A percentile compares a stretch with the other conserved stretches of the same genome.
Evolutionary conservation across 2,888 invertebrate genomes (phyloP).

Genomic region (Cryptocephalus primarius): DNA sequence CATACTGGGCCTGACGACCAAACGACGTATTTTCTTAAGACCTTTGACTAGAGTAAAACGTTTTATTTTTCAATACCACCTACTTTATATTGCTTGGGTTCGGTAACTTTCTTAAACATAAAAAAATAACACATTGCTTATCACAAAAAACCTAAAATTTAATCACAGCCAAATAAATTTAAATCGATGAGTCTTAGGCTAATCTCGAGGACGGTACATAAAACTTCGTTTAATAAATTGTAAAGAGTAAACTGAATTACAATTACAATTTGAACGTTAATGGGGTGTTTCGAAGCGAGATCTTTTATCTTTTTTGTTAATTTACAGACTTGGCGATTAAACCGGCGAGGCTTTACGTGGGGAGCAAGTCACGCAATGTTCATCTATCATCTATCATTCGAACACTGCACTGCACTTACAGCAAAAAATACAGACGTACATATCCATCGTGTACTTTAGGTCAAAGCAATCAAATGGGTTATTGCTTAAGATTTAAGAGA

Average conservation of each 20-base stretch:
- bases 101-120: slow-evolving; percentile 19
- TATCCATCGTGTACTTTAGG: too few relatives aligned
- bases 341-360: too few relatives aligned
- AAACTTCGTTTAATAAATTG: slow-evolving; percentile 1
- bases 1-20: slow-evolving; percentile 2
- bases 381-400: too few relatives aligned
- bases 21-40: neutral
- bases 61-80: slow-evolving; percentile 27
- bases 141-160: slow-evolving; percentile 26
- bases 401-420: too few relatives aligned
- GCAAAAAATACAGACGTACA: too few relatives aligned
- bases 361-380: too few relatives aligned
- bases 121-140: slow-evolving; percentile 16
- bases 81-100: slow-evolving; percentile 27
- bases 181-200: slow-evolving; percentile 21
- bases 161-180: slow-evolving; percentile 27
- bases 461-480: too few relatives aligned
- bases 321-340: too few relatives aligned
- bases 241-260: neutral
- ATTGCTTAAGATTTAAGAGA: too few relatives aligned
- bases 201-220: slow-evolving; percentile 11
- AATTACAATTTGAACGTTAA: too few relatives aligned
- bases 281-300: too few relatives aligned
- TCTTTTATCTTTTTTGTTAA: too few relatives aligned
- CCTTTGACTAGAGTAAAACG: slow-evolving; percentile 32